Conservation (phyloP, 2,113 vertebrate species). For the Leptodactylus fuscus region DNA sequence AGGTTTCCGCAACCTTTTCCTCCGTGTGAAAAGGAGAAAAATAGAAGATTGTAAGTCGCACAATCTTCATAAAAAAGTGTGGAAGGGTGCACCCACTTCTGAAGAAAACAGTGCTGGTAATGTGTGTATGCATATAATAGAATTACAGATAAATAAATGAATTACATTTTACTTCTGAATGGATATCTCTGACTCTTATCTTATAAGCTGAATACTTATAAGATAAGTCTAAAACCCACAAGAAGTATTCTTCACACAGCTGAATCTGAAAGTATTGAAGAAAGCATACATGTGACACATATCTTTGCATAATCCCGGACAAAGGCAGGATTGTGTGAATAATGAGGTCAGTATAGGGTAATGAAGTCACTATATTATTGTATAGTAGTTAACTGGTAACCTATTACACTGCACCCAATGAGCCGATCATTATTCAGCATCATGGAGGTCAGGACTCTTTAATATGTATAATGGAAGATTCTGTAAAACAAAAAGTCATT, state of each 20-base stretch:
- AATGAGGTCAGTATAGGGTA: conserved; percentile 32
- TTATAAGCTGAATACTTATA: too few species aligned
- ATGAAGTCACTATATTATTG: conserved; percentile 40
- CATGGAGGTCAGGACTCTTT: conserved; percentile 12
- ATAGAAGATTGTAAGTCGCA: too few species aligned
- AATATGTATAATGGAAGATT: conserved; percentile 11
- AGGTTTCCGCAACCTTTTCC: too few species aligned
- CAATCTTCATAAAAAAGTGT: too few species aligned
- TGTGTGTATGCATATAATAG: too few species aligned
- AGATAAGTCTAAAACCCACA: not conserved
- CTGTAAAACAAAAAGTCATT: conserved; percentile 30
- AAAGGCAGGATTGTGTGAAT: conserved; percentile 45
- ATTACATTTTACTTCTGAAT: too few species aligned
- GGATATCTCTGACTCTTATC: too few species aligned
- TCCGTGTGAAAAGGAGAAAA: too few species aligned
- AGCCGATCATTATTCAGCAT: conserved; percentile 40
- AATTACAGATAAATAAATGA: too few species aligned
- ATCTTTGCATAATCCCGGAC: conserved; percentile 2
- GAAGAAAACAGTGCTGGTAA: too few species aligned
- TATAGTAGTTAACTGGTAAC: conserved; percentile 53
- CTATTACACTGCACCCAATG: conserved; percentile 47
- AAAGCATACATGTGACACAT: not conserved
- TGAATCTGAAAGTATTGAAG: not conserved
- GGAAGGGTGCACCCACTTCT: too few species aligned
- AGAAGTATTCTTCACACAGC: not conserved